Evolutionary conservation across 2,113 vertebrate genomes (phyloP), one percentile per base, ranked within the genome.

Genomic region (Centropus bengalensis): DNA sequence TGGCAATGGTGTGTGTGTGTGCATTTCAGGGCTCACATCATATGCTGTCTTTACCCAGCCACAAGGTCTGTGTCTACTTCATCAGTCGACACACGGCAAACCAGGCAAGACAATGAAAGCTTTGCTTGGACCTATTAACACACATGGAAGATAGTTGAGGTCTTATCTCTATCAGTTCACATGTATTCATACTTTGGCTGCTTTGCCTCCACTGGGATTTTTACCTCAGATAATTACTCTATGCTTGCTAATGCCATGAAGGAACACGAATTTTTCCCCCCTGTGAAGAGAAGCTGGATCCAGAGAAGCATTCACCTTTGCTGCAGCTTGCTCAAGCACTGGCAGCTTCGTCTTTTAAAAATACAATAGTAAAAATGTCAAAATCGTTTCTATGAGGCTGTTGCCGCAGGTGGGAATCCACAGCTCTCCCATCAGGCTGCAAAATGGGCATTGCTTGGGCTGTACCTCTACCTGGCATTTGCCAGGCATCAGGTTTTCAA

Each of bases 221-320:
- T 95, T 86, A 89, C 86, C 77, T 91, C 89, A 40, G 77, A 92
- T 94, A 92, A 95, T 96, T 82, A 94, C 75, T 58, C 58, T 49
- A 45, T 73, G 49, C 79, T 90, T 90, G 83, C 80, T 88, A 78
- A 83, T 40, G 83, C 73, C 58, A 0, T 80, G 79, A 91, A 91
- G 69, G 82, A 89, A 91, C 86, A 88, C 0, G 56, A 7, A 28
- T 42, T 93, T 81, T 51, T 79, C 51, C 9, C 36, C n/a, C 44
- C 5, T 2, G 68, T 91, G 54, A 94, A 68, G 70, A 82, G 70
- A 45, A 76, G 54, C 69, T 83, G 58, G 44, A 75, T 93, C 52
- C 83, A 84, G 62, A 91, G 49, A 62, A 82, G 51, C 2, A 1
- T 54, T 82, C 26, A 19, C 73, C 82, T 66, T 74, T 20, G 56